Conservation (phyloP, 2,888 invertebrate genomes). For the Heliconius charithonia region DNA sequence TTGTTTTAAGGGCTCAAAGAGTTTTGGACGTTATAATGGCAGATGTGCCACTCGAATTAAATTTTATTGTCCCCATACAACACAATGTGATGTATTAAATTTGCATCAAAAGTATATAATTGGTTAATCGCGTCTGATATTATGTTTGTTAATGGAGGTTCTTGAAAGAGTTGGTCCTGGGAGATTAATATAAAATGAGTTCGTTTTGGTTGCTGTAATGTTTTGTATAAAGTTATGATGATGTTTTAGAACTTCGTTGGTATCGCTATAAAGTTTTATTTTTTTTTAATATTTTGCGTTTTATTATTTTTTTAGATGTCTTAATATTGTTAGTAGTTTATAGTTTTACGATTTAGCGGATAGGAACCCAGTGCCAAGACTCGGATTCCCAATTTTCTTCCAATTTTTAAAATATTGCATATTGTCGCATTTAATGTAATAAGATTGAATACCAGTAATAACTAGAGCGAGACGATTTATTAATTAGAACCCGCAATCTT, state of each 20-base stretch:
- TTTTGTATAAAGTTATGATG: conserved; percentile 9
- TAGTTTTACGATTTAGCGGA: too few relatives aligned
- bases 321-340: background rate
- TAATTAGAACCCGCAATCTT: too few relatives aligned
- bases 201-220: background rate
- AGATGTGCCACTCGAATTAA: conserved; percentile 68
- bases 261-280: background rate
- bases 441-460: too few relatives aligned
- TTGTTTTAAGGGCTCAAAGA: conserved; percentile 56
- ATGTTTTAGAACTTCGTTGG: background rate
- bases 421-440: too few relatives aligned
- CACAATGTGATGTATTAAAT: conserved; percentile 65
- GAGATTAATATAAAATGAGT: background rate
- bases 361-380: too few relatives aligned
- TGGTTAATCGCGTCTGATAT: conserved; percentile 64
- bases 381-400: too few relatives aligned
- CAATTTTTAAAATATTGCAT: too few relatives aligned
- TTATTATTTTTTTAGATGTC: background rate
- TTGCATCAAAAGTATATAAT: conserved; percentile 77
- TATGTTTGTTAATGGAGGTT: conserved; percentile 45
- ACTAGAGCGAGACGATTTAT: too few relatives aligned
- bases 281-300: background rate
- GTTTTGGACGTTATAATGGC: conserved; percentile 57
- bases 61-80: conserved; percentile 64
- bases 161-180: conserved; percentile 30